A percentile compares a stretch with the other conserved stretches of the same genome.
These are phyloP conservation scores for Meloidogyne hapla DNA, from an alignment of 1,140 invertebrate genomes.

Conservation along the genomic window DNA sequence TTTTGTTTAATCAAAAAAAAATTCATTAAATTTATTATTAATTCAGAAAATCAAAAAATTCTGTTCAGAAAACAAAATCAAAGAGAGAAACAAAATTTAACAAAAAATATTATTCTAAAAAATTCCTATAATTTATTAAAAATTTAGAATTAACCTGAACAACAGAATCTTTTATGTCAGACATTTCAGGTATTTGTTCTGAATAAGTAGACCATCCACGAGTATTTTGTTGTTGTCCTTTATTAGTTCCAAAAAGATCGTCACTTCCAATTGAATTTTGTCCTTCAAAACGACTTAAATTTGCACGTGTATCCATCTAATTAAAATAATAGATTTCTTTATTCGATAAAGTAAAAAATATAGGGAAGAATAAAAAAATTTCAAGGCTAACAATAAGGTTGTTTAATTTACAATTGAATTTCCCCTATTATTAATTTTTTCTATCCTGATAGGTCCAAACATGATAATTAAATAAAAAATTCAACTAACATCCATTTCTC, in stretches of 20 bases:
- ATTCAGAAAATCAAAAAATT: not conserved
- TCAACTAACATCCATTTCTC: constrained; percentile 63
- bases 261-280: constrained; percentile 91
- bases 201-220: constrained; percentile 39
- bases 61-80: too few relatives aligned
- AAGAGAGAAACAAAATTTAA: too few relatives aligned
- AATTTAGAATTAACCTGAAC: constrained; percentile 66
- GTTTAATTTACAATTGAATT: too few relatives aligned
- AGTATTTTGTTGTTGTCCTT: constrained; percentile 36
- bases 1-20: too few relatives aligned
- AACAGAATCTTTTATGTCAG: constrained; percentile 93
- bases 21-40: too few relatives aligned
- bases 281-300: constrained; percentile 78
- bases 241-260: constrained; percentile 78
- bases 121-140: not conserved
- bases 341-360: not conserved
- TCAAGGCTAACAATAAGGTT: too few relatives aligned
- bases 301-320: constrained; percentile 71
- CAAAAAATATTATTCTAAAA: too few relatives aligned
- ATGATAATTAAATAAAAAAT: not conserved
- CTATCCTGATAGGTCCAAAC: not conserved
- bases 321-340: not conserved
- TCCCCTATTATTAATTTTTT: too few relatives aligned
- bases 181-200: constrained; percentile 75
- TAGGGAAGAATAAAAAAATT: too few relatives aligned